A percentile compares a stretch with the other conserved stretches of the same genome.
Conservation (phyloP, 2,113 vertebrate genomes). For the Cairina moschata region DNA sequence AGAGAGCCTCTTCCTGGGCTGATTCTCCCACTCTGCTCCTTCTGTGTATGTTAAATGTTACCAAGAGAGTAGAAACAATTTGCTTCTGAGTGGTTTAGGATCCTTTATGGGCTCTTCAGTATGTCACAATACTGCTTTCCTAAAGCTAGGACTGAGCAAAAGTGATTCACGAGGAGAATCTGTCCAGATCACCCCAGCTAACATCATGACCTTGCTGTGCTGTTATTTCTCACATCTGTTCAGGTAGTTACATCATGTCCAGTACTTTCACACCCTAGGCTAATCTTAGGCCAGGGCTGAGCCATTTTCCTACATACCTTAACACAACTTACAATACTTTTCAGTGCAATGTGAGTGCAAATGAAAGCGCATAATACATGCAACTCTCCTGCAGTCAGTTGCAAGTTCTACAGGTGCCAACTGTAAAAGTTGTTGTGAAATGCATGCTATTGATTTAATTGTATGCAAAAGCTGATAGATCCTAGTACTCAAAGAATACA, state of each 20-base stretch:
- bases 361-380: not conserved
- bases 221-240: not conserved
- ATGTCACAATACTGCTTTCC: not conserved
- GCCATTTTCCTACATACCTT: not conserved
- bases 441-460: not conserved
- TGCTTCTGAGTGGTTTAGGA: not conserved
- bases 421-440: not conserved
- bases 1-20: not conserved
- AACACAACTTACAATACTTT: not conserved
- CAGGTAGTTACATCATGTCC: not conserved
- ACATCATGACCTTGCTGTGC: not conserved
- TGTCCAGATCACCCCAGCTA: not conserved
- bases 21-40: not conserved
- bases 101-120: not conserved
- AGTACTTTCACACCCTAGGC: not conserved
- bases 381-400: not conserved
- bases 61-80: not conserved
- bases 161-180: not conserved
- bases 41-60: fast-evolving
- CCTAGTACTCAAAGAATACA: not conserved
- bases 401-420: not conserved
- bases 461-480: not conserved
- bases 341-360: not conserved
- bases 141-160: not conserved
- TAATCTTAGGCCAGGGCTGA: not conserved